phyloP scores from a whole-genome alignment of 2,797 vertebrate species.

The Notolabrus celidotus region DNA sequence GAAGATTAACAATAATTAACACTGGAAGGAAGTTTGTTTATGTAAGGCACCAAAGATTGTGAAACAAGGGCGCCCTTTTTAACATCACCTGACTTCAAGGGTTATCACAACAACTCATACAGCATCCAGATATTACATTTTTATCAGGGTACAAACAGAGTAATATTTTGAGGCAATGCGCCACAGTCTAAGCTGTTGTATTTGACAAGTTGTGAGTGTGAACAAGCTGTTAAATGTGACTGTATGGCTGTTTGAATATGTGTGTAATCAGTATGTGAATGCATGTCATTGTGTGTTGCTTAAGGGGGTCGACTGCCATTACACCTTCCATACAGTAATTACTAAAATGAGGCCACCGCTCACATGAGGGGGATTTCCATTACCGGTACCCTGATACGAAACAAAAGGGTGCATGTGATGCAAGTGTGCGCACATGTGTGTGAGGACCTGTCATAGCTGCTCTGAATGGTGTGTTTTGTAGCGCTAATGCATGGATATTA shows the following conservation, averaged over 20 bases:
- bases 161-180: not conserved
- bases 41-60: no score
- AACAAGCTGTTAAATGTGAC: not conserved
- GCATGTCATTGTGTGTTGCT: constrained; percentile 42
- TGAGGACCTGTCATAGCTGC: constrained; percentile 13
- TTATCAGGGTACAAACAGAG: no score
- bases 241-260: constrained; percentile 21
- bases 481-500: constrained; percentile 33
- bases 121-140: no score
- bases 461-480: constrained; percentile 38
- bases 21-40: no score
- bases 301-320: constrained; percentile 58
- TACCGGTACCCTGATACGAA: constrained; percentile 49
- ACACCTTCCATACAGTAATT: constrained; percentile 69
- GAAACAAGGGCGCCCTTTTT: no score
- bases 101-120: no score
- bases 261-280: constrained; percentile 24
- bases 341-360: constrained; percentile 65
- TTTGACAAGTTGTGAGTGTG: not conserved
- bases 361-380: constrained; percentile 63
- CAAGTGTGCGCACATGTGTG: not conserved
- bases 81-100: no score
- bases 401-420: constrained; percentile 37
- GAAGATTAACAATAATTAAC: no score
- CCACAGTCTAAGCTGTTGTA: not conserved